Evolutionary conservation across 1,140 invertebrate species (phyloP).

Genomic region (Homarus americanus): DNA sequence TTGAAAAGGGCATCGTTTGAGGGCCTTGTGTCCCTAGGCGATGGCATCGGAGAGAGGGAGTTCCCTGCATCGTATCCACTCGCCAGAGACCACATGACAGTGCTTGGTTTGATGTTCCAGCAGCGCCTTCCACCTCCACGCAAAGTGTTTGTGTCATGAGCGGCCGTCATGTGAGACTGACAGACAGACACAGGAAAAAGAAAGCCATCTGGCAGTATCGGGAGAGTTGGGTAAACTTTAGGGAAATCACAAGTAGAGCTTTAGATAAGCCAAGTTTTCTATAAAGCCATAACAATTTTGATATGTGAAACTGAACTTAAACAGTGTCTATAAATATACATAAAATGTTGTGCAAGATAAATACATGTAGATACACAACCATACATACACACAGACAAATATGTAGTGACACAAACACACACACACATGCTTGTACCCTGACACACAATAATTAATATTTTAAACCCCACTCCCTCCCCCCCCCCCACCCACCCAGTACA

Average conservation of each 20-base stretch:
- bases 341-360: slow-evolving; percentile 30
- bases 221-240: not conserved
- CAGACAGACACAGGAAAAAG: not conserved
- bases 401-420: not conserved
- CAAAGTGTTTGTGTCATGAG: not conserved
- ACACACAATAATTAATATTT: not conserved
- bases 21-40: not conserved
- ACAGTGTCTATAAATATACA: slow-evolving; percentile 35
- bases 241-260: slow-evolving; percentile 13
- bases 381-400: not conserved
- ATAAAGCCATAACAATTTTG: slow-evolving; percentile 17
- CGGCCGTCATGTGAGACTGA: not conserved
- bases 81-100: not conserved
- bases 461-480: not conserved
- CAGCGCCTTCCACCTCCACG: not conserved
- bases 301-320: not conserved
- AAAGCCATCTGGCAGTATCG: not conserved
- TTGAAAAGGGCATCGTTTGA: not conserved
- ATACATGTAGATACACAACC: slow-evolving; percentile 3
- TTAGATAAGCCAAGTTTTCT: slow-evolving; percentile 13
- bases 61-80: not conserved
- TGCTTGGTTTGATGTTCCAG: not conserved
- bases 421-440: not conserved
- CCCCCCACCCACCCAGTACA: not conserved
- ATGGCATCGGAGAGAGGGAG: not conserved